These are phyloP conservation scores for Protosalanx chinensis DNA, from an alignment of 2,797 vertebrate species.

Conservation along the genomic window DNA sequence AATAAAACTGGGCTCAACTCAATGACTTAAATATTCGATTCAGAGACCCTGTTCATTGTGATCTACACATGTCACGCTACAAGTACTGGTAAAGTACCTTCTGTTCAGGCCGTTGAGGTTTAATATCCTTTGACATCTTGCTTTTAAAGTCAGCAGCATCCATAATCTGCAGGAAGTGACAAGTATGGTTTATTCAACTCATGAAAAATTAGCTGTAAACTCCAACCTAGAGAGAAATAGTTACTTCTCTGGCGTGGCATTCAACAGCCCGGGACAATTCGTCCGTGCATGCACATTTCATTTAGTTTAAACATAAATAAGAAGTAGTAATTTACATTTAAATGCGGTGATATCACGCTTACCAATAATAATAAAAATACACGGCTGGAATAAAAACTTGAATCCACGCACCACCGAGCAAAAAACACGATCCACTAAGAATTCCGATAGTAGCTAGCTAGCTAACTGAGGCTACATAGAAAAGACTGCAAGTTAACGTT, in stretches of 20 bases:
- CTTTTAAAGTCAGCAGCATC: constrained; percentile 48
- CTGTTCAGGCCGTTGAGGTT: constrained; percentile 47
- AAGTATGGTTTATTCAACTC: neutral
- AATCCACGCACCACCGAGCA: neutral
- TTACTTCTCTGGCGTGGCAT: too few relatives aligned
- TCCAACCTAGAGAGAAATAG: too few relatives aligned
- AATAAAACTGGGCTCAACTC: too few relatives aligned
- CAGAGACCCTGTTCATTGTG: too few relatives aligned
- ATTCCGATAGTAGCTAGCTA: neutral
- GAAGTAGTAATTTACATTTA: too few relatives aligned
- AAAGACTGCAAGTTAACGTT: neutral
- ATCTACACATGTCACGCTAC: neutral
- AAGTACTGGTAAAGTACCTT: constrained; percentile 45
- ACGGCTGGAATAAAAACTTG: neutral
- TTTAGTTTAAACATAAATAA: too few relatives aligned
- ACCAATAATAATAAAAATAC: neutral
- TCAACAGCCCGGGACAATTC: too few relatives aligned
- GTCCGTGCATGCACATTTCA: too few relatives aligned
- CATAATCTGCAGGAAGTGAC: constrained; percentile 55
- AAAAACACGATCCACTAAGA: neutral
- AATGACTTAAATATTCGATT: too few relatives aligned
- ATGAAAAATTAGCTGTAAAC: too few relatives aligned
- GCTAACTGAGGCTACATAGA: neutral
- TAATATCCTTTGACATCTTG: constrained; percentile 51
- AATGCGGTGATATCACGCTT: neutral